Conservation (phyloP, 2,888 invertebrate species). For the Metallyticus violacea region DNA sequence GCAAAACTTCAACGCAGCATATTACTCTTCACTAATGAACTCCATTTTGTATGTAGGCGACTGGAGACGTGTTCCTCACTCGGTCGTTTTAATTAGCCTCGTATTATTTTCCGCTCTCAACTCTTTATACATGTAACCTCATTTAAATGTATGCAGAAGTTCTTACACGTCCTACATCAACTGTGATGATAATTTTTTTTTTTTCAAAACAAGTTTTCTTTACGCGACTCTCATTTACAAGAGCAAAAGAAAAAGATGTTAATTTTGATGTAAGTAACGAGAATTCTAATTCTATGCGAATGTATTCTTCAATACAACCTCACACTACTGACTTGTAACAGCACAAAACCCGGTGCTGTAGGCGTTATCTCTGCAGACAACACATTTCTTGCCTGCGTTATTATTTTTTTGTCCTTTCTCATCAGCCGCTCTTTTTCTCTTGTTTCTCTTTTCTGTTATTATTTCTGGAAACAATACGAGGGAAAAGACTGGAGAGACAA, state of each 20-base stretch:
- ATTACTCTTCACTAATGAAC: no score
- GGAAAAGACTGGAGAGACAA: background rate
- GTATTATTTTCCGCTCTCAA: no score
- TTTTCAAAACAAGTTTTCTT: background rate
- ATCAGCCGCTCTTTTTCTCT: no score
- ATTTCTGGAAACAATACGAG: background rate
- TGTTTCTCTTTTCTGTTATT: background rate
- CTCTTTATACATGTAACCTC: no score
- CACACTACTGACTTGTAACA: background rate
- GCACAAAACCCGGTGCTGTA: no score
- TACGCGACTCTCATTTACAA: background rate
- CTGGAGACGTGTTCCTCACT: no score
- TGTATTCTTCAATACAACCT: background rate
- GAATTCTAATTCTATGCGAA: no score
- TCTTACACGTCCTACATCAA: background rate
- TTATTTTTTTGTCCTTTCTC: background rate
- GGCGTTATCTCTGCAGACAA: background rate
- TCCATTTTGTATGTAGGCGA: no score
- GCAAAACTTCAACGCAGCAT: no score
- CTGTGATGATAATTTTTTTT: background rate
- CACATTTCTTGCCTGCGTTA: background rate
- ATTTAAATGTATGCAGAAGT: background rate
- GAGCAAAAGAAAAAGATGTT: background rate
- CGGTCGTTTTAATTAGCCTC: no score
- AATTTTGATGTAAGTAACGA: background rate